These are phyloP conservation scores for Neodiprion virginianus DNA, from an alignment of 1,140 invertebrate genomes.

Conservation along the genomic window DNA sequence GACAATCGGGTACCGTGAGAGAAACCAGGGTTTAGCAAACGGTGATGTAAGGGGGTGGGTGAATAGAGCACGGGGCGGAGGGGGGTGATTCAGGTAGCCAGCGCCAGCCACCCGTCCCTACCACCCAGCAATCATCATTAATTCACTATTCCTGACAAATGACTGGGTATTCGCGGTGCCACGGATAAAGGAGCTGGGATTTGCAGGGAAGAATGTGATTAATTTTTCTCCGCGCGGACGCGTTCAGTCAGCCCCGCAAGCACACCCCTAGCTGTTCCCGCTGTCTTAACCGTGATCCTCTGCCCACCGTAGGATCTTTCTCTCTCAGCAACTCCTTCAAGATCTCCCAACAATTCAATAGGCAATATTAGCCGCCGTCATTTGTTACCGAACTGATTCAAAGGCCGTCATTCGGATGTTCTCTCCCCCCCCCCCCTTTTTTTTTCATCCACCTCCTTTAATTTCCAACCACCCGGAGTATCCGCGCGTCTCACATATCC, in stretches of 20 bases:
- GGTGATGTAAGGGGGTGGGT: neutral
- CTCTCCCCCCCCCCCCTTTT: neutral
- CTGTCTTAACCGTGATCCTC: conserved; percentile 21
- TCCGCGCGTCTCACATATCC: neutral
- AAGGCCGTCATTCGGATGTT: neutral
- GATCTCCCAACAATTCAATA: conserved; percentile 14
- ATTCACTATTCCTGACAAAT: conserved; percentile 57
- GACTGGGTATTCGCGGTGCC: conserved; percentile 50
- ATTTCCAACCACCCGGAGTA: neutral
- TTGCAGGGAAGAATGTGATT: conserved; percentile 54
- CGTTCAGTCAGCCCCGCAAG: conserved; percentile 39
- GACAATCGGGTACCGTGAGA: neutral
- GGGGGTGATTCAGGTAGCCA: neutral
- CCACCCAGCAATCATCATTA: conserved; percentile 55
- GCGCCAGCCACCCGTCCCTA: conserved; percentile 34
- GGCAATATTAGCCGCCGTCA: conserved; percentile 8
- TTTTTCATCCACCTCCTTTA: neutral
- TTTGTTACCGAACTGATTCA: neutral
- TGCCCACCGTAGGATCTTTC: neutral
- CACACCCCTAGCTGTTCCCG: conserved; percentile 19
- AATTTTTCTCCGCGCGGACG: conserved; percentile 51
- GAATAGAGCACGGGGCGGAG: neutral
- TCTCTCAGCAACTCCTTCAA: neutral
- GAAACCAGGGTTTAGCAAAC: neutral
- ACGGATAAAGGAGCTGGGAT: conserved; percentile 53